A percentile compares a stretch with the other conserved stretches of the same genome.
Evolutionary conservation across 2,113 vertebrate species (phyloP).

Genomic region (Ptilonorhynchus violaceus): DNA sequence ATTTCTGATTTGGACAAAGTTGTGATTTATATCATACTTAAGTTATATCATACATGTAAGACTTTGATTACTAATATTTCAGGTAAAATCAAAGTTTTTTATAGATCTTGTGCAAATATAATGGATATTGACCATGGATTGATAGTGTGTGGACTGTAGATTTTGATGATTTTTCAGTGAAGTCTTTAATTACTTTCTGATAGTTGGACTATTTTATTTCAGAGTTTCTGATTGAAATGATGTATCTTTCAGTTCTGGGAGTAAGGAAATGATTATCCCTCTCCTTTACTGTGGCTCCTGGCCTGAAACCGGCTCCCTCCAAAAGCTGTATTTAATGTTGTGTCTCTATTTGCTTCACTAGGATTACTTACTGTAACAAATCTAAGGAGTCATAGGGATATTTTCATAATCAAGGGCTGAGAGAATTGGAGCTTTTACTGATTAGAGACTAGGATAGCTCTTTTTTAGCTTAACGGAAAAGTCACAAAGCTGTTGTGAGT

Average conservation of each 20-base stretch:
- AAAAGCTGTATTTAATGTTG: neutral
- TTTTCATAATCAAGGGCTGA: neutral
- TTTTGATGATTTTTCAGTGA: neutral
- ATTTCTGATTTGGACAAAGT: neutral
- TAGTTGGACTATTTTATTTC: neutral
- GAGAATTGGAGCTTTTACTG: neutral
- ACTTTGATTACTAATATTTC: neutral
- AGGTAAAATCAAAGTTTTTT: neutral
- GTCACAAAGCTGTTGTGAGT: neutral
- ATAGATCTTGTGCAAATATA: neutral
- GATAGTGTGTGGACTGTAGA: neutral
- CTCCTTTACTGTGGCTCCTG: neutral
- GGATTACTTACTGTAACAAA: neutral
- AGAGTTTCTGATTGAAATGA: neutral
- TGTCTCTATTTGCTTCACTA: neutral
- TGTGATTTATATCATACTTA: neutral
- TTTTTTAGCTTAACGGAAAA: neutral
- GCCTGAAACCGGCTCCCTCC: neutral
- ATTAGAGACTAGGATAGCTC: neutral
- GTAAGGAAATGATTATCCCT: rapidly evolving
- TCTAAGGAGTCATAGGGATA: neutral
- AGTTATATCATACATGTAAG: neutral
- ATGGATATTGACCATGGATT: neutral
- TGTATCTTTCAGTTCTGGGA: neutral
- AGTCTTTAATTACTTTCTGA: neutral